Percentiles rank a stretch among this genome's conserved stretches.
phyloP scores from a whole-genome alignment of 1,140 invertebrate species.

The Drosophila malerkotliana region DNA sequence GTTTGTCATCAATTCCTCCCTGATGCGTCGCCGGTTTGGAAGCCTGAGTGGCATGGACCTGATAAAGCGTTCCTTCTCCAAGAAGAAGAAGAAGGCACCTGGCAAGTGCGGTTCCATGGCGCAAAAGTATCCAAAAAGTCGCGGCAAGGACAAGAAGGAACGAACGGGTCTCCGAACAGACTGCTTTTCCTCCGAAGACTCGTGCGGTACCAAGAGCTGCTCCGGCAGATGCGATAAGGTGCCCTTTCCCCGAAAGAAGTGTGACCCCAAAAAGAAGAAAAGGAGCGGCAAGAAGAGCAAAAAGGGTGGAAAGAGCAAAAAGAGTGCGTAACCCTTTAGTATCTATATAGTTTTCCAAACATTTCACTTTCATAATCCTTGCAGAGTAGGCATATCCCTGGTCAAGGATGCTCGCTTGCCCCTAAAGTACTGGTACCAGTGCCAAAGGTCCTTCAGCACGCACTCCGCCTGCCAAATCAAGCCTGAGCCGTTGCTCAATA shows the following conservation, averaged over 20 bases:
- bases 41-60: background rate
- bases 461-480: background rate
- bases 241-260: constrained; percentile 52
- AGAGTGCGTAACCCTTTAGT: constrained; percentile 20
- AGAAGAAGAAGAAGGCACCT: constrained; percentile 12
- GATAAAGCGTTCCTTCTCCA: constrained; percentile 10
- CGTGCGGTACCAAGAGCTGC: constrained; percentile 19
- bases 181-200: constrained; percentile 4
- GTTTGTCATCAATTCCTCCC: constrained; percentile 15
- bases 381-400: constrained; percentile 20
- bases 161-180: constrained; percentile 35
- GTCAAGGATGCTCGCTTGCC: background rate
- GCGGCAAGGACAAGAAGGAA: constrained; percentile 40
- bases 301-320: constrained; percentile 5
- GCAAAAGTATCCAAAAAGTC: constrained; percentile 14
- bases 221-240: constrained; percentile 26
- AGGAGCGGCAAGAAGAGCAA: background rate
- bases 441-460: constrained; percentile 2
- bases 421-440: constrained; percentile 1
- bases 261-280: constrained; percentile 15
- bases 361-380: background rate
- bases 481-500: too few relatives aligned
- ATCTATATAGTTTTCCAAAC: background rate
- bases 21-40: constrained; percentile 23
- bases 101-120: constrained; percentile 37